Conservation (phyloP, 2,797 vertebrate species). For the Diceros bicornis region DNA sequence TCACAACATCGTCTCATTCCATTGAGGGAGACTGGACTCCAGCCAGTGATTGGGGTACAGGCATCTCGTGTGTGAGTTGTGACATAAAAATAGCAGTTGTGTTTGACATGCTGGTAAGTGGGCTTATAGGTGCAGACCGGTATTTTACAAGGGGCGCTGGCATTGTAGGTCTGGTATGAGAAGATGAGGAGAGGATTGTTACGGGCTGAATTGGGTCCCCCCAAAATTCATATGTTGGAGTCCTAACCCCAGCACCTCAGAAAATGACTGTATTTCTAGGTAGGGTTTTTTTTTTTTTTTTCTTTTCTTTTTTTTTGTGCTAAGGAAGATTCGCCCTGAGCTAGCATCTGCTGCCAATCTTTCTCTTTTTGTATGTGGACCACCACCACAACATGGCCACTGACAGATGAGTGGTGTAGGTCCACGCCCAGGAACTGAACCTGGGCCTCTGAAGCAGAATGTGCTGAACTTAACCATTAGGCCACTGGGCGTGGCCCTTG, state of each 20-base stretch:
- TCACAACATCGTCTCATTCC: accelerated
- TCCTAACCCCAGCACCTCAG: not conserved
- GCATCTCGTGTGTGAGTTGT: accelerated
- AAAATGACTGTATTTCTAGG: not conserved
- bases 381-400: too few species aligned
- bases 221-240: accelerated
- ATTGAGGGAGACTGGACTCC: not conserved
- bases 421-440: too few species aligned
- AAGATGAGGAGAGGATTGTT: not conserved
- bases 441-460: too few species aligned
- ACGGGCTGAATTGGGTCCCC: not conserved
- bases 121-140: accelerated
- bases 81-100: accelerated
- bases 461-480: too few species aligned
- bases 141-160: accelerated
- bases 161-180: not conserved
- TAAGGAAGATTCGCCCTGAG: too few species aligned
- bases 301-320: too few species aligned
- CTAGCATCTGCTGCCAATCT: too few species aligned
- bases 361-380: too few species aligned
- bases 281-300: too few species aligned
- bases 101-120: accelerated
- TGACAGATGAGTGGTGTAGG: too few species aligned
- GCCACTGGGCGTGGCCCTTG: too few species aligned
- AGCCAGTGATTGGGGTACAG: accelerated